Evolutionary conservation across 2,888 invertebrate species (phyloP).

Genomic region (Kryphioiulus occultus): DNA sequence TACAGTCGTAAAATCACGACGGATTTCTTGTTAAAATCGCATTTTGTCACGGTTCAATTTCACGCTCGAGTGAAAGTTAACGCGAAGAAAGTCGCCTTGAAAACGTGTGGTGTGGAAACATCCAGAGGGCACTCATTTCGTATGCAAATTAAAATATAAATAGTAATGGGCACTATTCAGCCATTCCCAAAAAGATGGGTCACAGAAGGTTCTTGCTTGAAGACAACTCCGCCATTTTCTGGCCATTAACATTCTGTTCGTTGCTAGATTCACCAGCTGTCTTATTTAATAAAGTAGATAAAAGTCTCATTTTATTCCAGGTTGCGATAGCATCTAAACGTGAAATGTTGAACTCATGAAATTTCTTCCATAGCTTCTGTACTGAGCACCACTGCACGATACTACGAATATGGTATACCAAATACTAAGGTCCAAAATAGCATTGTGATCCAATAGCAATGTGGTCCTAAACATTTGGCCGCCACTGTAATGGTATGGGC

Average conservation of each 20-base stretch:
- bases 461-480: no score
- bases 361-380: neutral
- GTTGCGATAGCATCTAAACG: neutral
- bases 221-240: neutral
- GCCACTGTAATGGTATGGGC: no score
- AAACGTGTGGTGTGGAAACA: neutral
- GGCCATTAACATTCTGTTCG: neutral
- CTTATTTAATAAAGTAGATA: neutral
- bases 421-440: no score
- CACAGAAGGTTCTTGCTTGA: neutral
- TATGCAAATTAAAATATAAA: slow-evolving; percentile 7
- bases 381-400: no score
- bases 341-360: neutral
- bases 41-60: slow-evolving; percentile 1
- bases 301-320: neutral
- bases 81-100: neutral
- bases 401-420: no score
- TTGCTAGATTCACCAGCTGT: neutral
- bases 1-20: neutral
- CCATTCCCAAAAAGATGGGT: neutral
- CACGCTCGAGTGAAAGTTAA: neutral
- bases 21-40: neutral
- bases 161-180: neutral
- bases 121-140: neutral
- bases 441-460: no score